Evolutionary conservation across 2,113 vertebrate species (phyloP), one percentile per base, ranked within the genome.

Genomic region (Pontoporia blainvillei): DNA sequence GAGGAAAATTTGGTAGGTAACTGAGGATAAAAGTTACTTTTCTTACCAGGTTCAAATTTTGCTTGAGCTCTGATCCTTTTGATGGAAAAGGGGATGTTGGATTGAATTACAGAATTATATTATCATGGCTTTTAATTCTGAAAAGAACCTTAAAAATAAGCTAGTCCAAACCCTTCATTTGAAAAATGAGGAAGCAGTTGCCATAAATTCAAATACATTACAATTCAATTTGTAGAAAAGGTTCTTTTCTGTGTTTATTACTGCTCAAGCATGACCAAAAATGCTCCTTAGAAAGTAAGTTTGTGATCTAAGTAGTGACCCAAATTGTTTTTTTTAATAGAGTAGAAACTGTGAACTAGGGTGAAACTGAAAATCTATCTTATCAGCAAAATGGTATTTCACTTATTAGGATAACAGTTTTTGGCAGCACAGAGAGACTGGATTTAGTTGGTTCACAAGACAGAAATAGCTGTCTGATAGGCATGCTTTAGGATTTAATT

Each of bases 71-170:
- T 87, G 27, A 67, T 66, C 1, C 44, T 92, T 78, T 78, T 62
- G 54, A 78, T 88, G 49, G 41, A 57, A 87, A 67, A 21, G 20
- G 18, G 18, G 31, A 41, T 46, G 6, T 66, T 67, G 23, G 71
- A 46, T 36, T 82, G 46, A 69, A 52, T 67, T 44, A 49, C 12
- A 78, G 13, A 91, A 39, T 73, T 44, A 34, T 23, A n/a, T 85
- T 76, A 92, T 62, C 31, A 39, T 49, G n/a, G 27, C 88, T 95
- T 96, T 96, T 75, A 92, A 91, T 96, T 94, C 57, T 91, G 31
- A 57, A 82, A 94, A 29, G 36, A 10, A 86, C 34, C 7, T 44
- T 86, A 72, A 44, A 64, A 54, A 39, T 64, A 34, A 91, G 15
- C 9, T 81, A n/a, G 34, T 54, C 12, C 23, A 76, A 31, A 3